These are phyloP conservation scores for Slavum lentiscoides DNA, from an alignment of 2,888 invertebrate genomes.

Conservation along the genomic window DNA sequence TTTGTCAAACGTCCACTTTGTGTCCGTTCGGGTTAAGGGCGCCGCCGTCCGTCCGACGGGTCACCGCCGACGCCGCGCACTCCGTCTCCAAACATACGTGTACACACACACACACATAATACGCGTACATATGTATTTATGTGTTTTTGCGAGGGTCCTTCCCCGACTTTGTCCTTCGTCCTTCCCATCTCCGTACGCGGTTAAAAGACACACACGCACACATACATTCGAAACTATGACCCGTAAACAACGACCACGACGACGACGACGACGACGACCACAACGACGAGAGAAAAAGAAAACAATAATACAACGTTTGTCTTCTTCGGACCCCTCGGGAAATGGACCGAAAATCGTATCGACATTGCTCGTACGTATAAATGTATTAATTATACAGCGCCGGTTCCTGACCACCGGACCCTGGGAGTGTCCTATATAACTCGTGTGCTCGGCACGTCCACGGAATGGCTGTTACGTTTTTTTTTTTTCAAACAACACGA, in stretches of 20 bases:
- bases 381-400: too few relatives aligned
- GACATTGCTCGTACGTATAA: too few relatives aligned
- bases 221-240: slow-evolving; percentile 27
- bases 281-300: background rate
- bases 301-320: slow-evolving; percentile 17
- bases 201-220: slow-evolving; percentile 28
- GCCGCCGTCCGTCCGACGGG: slow-evolving; percentile 45
- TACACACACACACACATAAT: background rate
- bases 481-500: too few relatives aligned
- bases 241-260: slow-evolving; percentile 21
- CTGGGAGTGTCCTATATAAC: too few relatives aligned
- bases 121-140: background rate
- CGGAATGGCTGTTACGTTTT: too few relatives aligned
- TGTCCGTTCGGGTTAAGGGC: slow-evolving; percentile 53
- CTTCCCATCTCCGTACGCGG: background rate
- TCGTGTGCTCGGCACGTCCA: too few relatives aligned
- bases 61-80: slow-evolving; percentile 5
- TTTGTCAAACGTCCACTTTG: slow-evolving; percentile 52
- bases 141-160: background rate
- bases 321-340: slow-evolving; percentile 1
- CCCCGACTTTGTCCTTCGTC: background rate
- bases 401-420: too few relatives aligned
- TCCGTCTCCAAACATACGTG: background rate
- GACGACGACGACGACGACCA: background rate
- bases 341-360: background rate